Conservation (phyloP, 2,113 vertebrate genomes). For the Oncorhynchus nerka region DNA sequence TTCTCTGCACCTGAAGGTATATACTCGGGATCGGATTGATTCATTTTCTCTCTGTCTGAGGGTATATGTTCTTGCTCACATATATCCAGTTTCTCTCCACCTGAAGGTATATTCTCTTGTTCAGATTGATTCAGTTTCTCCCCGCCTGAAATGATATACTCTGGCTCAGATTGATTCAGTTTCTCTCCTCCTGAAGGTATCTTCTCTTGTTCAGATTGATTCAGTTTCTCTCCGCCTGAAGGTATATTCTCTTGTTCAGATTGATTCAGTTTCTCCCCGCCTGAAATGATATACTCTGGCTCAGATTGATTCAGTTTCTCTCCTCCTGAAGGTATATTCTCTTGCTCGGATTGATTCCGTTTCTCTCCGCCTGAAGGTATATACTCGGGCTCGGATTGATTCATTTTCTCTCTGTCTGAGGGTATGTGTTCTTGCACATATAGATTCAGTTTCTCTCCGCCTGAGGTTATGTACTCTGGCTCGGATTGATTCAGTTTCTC, state of each 20-base stretch:
- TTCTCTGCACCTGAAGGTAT: too few species aligned
- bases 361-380: slow-evolving; percentile 5
- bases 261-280: too few species aligned
- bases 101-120: too few species aligned
- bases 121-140: background rate
- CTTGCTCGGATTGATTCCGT: background rate
- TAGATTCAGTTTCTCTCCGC: too few species aligned
- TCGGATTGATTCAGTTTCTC: too few species aligned
- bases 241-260: fast-evolving
- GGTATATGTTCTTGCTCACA: background rate
- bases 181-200: too few species aligned
- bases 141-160: background rate
- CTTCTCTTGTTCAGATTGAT: fast-evolving
- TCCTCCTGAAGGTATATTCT: background rate
- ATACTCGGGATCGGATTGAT: fast-evolving
- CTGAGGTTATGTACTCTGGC: fast-evolving
- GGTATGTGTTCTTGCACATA: fast-evolving
- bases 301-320: background rate
- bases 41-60: too few species aligned
- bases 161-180: too few species aligned
- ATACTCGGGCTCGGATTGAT: background rate
- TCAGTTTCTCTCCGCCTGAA: too few species aligned
- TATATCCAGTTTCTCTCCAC: too few species aligned
- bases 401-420: background rate
- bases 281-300: too few species aligned